Evolutionary conservation across 2,113 vertebrate genomes (phyloP).

Genomic region (Eulacestoma nigropectus): DNA sequence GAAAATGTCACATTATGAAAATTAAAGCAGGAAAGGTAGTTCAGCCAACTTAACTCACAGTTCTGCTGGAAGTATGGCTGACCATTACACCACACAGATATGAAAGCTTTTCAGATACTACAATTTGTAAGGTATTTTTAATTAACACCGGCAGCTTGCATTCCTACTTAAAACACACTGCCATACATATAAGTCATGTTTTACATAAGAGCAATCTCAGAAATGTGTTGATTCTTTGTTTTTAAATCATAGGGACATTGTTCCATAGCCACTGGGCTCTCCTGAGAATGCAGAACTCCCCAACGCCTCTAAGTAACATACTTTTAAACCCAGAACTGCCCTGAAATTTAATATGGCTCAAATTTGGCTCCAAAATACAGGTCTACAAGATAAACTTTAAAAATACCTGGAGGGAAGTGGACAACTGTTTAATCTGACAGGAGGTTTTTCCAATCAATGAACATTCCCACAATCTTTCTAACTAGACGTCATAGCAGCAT

Average conservation of each 20-base stretch:
- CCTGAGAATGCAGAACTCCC: not conserved
- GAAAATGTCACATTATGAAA: not conserved
- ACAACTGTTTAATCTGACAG: not conserved
- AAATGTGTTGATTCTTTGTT: not conserved
- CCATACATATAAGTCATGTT: not conserved
- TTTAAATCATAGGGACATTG: not conserved
- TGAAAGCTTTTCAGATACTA: not conserved
- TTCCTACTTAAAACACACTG: not conserved
- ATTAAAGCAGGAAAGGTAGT: not conserved
- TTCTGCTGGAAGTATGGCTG: not conserved
- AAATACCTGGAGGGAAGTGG: not conserved
- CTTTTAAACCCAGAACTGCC: not conserved
- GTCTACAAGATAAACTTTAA: not conserved
- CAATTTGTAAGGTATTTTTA: not conserved
- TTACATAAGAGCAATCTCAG: not conserved
- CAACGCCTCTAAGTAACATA: rapidly evolving
- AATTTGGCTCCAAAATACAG: not conserved
- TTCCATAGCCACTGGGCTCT: not conserved
- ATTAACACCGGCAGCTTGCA: not conserved
- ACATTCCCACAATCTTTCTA: not conserved
- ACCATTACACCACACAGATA: not conserved
- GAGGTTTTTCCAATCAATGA: not conserved
- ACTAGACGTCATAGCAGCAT: not conserved
- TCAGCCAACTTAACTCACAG: not conserved
- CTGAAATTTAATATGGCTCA: not conserved